phyloP scores from a whole-genome alignment of 2,113 vertebrate species.

The Sebastes schlegelii region DNA sequence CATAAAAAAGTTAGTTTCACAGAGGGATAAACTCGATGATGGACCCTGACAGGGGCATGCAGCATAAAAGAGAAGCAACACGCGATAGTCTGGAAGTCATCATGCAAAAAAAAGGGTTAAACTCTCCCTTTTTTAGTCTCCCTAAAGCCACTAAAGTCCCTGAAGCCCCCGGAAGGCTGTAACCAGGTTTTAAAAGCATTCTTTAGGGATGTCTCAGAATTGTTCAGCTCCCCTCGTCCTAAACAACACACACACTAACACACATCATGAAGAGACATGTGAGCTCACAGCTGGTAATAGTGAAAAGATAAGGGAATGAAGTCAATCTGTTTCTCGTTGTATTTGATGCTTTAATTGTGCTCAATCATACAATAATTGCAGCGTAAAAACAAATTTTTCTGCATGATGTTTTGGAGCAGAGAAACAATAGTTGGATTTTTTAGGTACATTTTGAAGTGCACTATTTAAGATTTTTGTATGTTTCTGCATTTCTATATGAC shows the following conservation, averaged over 20 bases:
- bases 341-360: neutral
- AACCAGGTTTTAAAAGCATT: constrained; percentile 61
- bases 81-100: constrained; percentile 72
- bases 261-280: neutral
- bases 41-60: constrained; percentile 44
- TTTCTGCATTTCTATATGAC: neutral
- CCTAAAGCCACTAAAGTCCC: constrained; percentile 55
- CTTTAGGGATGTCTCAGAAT: constrained; percentile 43
- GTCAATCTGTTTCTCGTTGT: neutral
- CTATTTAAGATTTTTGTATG: neutral
- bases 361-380: neutral
- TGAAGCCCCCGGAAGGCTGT: constrained; percentile 27
- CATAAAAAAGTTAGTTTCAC: constrained; percentile 58
- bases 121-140: constrained; percentile 30
- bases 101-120: constrained; percentile 56
- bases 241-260: constrained; percentile 14
- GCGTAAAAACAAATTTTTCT: constrained; percentile 10
- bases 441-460: neutral
- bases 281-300: constrained; percentile 8
- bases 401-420: neutral
- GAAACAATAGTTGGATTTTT: neutral
- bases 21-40: constrained; percentile 46
- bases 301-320: neutral
- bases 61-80: constrained; percentile 43
- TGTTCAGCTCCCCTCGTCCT: constrained; percentile 14